These are phyloP conservation scores for Sisyra terminalis DNA, from an alignment of 2,888 invertebrate genomes.

Conservation along the genomic window DNA sequence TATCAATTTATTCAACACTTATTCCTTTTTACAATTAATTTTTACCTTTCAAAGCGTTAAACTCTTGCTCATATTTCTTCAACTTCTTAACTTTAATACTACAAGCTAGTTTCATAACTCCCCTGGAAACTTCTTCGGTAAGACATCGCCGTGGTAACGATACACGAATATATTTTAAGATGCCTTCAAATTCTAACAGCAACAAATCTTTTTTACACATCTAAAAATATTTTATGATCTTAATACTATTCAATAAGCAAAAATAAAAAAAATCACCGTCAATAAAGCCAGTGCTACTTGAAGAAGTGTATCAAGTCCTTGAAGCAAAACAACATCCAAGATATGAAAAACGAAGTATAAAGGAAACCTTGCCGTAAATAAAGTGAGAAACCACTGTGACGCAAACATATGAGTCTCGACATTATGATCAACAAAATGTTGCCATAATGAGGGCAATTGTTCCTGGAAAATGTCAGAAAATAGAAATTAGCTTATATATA, in stretches of 20 bases:
- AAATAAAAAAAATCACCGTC: constrained; percentile 60
- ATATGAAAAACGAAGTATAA: constrained; percentile 93
- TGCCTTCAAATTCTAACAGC: constrained; percentile 90
- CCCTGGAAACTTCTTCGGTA: constrained; percentile 73
- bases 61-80: constrained; percentile 90
- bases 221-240: constrained; percentile 23
- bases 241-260: constrained; percentile 3
- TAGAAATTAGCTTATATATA: not conserved
- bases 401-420: constrained; percentile 99
- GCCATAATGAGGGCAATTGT: constrained; percentile 63
- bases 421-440: constrained; percentile 62
- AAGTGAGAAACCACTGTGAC: constrained; percentile 97
- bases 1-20: constrained; percentile 7
- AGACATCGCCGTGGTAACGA: constrained; percentile 93
- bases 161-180: constrained; percentile 95
- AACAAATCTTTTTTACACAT: constrained; percentile 79
- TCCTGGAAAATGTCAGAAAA: constrained; percentile 40
- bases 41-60: constrained; percentile 55
- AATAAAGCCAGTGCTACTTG: constrained; percentile 90
- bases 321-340: constrained; percentile 85
- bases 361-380: constrained; percentile 99
- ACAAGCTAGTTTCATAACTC: constrained; percentile 80
- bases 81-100: constrained; percentile 85
- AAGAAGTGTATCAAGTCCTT: constrained; percentile 90
- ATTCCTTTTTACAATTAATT: constrained; percentile 13